A percentile compares a stretch with the other conserved stretches of the same genome.
Evolutionary conservation across 2,113 vertebrate genomes (phyloP).

Genomic region (Sebastes fasciatus): DNA sequence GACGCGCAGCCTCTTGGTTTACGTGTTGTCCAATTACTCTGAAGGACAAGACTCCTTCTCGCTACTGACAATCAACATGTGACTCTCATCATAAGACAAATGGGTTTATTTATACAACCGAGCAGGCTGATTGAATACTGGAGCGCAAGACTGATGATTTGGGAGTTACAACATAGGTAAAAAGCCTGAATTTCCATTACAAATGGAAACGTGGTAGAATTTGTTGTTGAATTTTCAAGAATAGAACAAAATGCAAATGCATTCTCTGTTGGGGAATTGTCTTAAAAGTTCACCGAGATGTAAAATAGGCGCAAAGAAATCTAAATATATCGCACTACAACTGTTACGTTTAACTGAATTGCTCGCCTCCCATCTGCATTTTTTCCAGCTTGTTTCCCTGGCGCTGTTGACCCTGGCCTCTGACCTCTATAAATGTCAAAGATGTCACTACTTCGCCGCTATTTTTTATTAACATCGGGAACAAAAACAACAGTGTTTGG

Average conservation of each 20-base stretch:
- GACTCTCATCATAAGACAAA: slow-evolving; percentile 73
- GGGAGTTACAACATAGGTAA: slow-evolving; percentile 12
- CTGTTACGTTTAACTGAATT: background rate
- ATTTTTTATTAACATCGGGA: background rate
- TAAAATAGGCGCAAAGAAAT: background rate
- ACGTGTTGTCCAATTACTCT: slow-evolving; percentile 75
- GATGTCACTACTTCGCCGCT: background rate
- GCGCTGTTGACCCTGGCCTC: background rate
- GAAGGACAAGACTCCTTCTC: slow-evolving; percentile 73
- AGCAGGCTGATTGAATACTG: slow-evolving; percentile 59
- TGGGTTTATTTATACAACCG: slow-evolving; percentile 68
- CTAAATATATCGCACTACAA: background rate
- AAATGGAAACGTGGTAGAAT: slow-evolving; percentile 8
- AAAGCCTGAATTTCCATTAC: slow-evolving; percentile 14
- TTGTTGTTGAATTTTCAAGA: background rate
- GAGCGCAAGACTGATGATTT: slow-evolving; percentile 59
- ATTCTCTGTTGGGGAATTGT: background rate
- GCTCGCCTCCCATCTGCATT: background rate
- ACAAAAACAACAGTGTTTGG: slow-evolving; percentile 25
- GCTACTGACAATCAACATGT: slow-evolving; percentile 73
- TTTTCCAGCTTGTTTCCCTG: background rate
- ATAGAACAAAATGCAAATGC: background rate
- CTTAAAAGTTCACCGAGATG: background rate
- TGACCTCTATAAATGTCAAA: background rate
- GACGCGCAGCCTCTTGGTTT: slow-evolving; percentile 60